Percentiles rank a stretch among this genome's conserved stretches.
Evolutionary conservation across 2,888 invertebrate genomes (phyloP).

Genomic region (Drymonia ruficornis): DNA sequence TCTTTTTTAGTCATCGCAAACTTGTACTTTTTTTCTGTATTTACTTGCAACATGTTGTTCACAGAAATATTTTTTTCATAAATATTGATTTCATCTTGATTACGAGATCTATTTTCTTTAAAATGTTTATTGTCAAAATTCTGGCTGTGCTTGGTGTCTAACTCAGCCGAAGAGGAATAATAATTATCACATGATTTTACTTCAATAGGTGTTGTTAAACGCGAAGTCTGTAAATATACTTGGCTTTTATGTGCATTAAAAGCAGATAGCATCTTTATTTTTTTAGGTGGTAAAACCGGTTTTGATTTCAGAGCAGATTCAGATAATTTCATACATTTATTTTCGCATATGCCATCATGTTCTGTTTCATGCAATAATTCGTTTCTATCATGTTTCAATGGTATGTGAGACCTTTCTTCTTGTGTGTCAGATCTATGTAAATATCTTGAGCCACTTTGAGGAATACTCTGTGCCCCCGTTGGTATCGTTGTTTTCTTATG

Average conservation of each 20-base stretch:
- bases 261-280: background rate
- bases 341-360: background rate
- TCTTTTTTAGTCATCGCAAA: constrained; percentile 5
- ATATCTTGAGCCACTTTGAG: background rate
- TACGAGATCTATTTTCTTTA: background rate
- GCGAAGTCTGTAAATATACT: background rate
- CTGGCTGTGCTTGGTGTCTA: background rate
- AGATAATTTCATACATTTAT: background rate
- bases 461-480: constrained; percentile 21
- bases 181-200: too few relatives aligned
- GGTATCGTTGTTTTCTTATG: constrained; percentile 20
- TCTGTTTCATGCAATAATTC: background rate
- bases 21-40: constrained; percentile 14
- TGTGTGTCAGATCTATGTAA: background rate
- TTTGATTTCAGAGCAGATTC: background rate
- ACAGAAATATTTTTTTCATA: background rate
- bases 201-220: background rate
- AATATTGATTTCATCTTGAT: background rate
- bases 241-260: background rate
- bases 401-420: background rate
- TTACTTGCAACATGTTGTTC: background rate
- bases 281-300: background rate
- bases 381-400: background rate
- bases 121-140: background rate
- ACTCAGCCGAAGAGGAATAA: background rate